Evolutionary conservation across 2,888 invertebrate species (phyloP).

Genomic region (Hypomecis punctinalis): DNA sequence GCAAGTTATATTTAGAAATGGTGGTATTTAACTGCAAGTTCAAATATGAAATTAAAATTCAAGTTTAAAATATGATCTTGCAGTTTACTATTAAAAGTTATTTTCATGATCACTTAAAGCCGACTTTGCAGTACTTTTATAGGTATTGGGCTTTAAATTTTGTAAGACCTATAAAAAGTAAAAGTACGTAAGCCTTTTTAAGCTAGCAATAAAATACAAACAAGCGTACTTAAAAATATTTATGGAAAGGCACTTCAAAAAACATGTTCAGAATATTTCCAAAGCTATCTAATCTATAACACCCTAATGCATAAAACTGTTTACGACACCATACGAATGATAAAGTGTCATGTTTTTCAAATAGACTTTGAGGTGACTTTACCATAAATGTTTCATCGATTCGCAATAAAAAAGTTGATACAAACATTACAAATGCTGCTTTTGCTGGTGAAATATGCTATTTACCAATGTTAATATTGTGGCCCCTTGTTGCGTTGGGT

Average conservation of each 20-base stretch:
- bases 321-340: conserved; percentile 36
- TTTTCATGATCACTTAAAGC: not conserved
- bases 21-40: too few relatives aligned
- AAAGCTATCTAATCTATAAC: conserved; percentile 23
- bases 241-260: conserved; percentile 16
- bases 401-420: conserved; percentile 27
- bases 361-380: conserved; percentile 26
- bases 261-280: conserved; percentile 17
- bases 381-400: conserved; percentile 27
- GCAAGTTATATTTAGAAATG: too few relatives aligned
- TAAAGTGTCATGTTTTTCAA: conserved; percentile 35
- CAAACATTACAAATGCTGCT: conserved; percentile 11
- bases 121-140: not conserved
- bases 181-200: not conserved
- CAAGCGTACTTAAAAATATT: conserved; percentile 10
- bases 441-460: conserved; percentile 1
- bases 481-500: too few relatives aligned
- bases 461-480: too few relatives aligned
- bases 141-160: conserved; percentile 1
- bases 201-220: conserved; percentile 5
- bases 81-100: not conserved
- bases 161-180: not conserved
- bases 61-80: too few relatives aligned
- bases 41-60: too few relatives aligned
- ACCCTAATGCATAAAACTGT: conserved; percentile 39